Evolutionary conservation across 2,888 invertebrate genomes (phyloP).

Genomic region (Molanna angustata): DNA sequence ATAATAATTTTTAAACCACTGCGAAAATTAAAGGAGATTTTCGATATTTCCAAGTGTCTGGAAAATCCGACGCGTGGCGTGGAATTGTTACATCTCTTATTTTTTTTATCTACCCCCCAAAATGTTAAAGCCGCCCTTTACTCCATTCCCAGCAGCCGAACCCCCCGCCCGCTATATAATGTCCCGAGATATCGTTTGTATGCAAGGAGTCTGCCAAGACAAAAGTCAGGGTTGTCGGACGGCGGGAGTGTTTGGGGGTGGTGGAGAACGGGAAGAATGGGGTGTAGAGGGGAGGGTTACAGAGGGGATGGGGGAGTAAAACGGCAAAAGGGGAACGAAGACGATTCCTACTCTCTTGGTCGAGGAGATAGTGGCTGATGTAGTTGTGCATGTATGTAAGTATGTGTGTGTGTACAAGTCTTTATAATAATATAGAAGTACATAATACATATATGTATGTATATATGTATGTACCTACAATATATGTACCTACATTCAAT

Average conservation of each 20-base stretch:
- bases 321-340: conserved; percentile 35
- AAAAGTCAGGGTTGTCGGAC: conserved; percentile 43
- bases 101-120: background rate
- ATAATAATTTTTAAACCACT: too few relatives aligned
- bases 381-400: conserved; percentile 26
- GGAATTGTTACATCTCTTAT: background rate
- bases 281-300: conserved; percentile 31
- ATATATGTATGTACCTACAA: background rate
- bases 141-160: too few relatives aligned
- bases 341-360: conserved; percentile 37
- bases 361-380: conserved; percentile 34
- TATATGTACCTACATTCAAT: background rate
- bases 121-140: conserved; percentile 13
- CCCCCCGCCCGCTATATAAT: conserved; percentile 12
- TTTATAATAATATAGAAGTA: background rate
- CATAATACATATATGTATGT: background rate
- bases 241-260: conserved; percentile 3
- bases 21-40: background rate
- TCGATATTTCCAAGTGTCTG: background rate
- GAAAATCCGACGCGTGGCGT: background rate
- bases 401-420: background rate
- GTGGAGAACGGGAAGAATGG: conserved; percentile 11
- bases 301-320: conserved; percentile 40
- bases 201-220: conserved; percentile 58
- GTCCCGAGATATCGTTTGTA: conserved; percentile 47